Evolutionary conservation across 2,113 vertebrate species (phyloP).

Genomic region (Leptocoma aspasia): DNA sequence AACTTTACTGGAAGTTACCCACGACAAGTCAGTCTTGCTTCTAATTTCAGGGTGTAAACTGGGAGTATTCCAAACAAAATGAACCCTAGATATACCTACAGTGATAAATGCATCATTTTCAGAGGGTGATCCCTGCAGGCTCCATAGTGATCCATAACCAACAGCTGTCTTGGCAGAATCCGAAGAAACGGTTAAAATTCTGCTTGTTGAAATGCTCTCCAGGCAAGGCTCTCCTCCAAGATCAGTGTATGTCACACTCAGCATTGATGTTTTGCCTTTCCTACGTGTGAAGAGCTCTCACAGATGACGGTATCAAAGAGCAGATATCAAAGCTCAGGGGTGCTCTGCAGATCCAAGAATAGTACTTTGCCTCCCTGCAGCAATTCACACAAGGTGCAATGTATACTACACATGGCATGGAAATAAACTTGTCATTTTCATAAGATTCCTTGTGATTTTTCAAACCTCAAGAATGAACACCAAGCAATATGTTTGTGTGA

Average conservation of each 20-base stretch:
- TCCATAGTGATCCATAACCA: background rate
- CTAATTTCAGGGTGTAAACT: background rate
- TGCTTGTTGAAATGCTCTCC: background rate
- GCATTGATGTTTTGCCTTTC: background rate
- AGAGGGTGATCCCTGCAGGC: background rate
- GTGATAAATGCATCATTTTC: background rate
- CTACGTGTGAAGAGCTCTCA: background rate
- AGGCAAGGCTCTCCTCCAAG: background rate
- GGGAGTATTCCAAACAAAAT: background rate
- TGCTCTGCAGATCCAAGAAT: background rate
- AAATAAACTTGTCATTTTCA: background rate
- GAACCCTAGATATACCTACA: background rate
- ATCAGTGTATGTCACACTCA: background rate
- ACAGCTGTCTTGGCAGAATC: background rate
- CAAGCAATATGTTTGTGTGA: background rate
- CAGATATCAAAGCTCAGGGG: conserved; percentile 25
- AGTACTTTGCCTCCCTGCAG: background rate
- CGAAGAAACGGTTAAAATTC: background rate
- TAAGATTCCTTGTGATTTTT: background rate
- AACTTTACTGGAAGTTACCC: background rate
- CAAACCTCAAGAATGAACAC: background rate
- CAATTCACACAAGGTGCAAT: conserved; percentile 11
- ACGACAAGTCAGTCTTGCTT: background rate
- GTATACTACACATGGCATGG: background rate
- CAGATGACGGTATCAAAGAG: conserved; percentile 10